These are phyloP conservation scores for Sebastes hopkinsi DNA, from an alignment of 2,797 vertebrate genomes.

Conservation along the genomic window DNA sequence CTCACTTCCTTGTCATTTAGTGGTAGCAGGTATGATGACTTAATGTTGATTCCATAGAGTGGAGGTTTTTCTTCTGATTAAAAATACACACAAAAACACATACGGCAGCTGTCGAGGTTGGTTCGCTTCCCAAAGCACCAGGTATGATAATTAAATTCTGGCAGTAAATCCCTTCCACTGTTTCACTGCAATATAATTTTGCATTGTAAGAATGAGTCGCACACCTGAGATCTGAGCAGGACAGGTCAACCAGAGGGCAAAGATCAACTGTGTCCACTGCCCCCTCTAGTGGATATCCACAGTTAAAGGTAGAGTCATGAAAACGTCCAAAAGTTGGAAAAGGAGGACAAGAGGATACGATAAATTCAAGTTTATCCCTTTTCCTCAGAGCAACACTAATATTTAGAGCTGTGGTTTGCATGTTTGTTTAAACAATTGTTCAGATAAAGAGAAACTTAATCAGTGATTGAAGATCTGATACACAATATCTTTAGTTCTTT, in stretches of 20 bases:
- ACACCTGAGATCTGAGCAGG: neutral
- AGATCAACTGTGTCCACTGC: conserved; percentile 47
- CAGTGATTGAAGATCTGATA: conserved; percentile 39
- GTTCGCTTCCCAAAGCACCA: neutral
- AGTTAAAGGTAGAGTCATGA: neutral
- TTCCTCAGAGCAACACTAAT: neutral
- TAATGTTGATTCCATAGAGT: neutral
- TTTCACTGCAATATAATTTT: neutral
- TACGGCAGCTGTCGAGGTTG: rapidly evolving
- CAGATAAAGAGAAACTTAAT: conserved; percentile 36
- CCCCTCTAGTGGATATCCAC: conserved; percentile 64
- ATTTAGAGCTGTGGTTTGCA: conserved; percentile 14
- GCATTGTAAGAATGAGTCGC: neutral
- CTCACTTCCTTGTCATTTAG: conserved; percentile 4
- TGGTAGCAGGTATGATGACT: neutral
- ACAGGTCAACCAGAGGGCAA: conserved; percentile 41
- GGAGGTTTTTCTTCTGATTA: neutral
- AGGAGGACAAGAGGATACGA: neutral
- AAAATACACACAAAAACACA: neutral
- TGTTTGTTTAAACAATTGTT: conserved; percentile 24
- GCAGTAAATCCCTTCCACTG: neutral
- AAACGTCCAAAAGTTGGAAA: neutral
- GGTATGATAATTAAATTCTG: neutral
- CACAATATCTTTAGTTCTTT: conserved; percentile 25
- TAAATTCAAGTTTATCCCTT: neutral